Conservation (phyloP, 2,113 vertebrate species). For the Forbesichthys agassizii region DNA sequence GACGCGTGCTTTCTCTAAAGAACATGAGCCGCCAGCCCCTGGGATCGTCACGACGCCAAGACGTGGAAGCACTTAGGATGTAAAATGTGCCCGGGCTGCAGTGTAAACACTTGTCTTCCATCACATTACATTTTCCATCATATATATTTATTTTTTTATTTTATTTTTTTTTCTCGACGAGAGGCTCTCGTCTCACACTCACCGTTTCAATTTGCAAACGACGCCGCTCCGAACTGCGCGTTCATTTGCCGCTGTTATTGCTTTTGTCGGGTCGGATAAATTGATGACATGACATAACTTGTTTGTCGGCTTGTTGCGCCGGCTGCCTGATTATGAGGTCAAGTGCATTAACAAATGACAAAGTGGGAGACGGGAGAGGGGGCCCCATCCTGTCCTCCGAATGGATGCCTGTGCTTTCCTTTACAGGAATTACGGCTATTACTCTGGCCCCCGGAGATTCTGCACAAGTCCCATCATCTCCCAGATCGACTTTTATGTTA, state of each 20-base stretch:
- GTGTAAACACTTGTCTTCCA: slow-evolving; percentile 67
- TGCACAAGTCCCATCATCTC: neutral
- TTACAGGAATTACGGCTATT: slow-evolving; percentile 19
- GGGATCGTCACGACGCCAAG: slow-evolving; percentile 44
- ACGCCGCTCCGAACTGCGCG: slow-evolving; percentile 57
- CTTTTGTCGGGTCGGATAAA: slow-evolving; percentile 72
- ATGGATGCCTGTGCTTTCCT: slow-evolving; percentile 21
- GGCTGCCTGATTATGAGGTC: slow-evolving; percentile 69
- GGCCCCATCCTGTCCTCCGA: neutral
- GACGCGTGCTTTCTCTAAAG: no score
- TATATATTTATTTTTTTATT: slow-evolving; percentile 3
- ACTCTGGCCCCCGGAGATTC: neutral
- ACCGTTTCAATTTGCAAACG: slow-evolving; percentile 68
- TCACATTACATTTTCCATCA: slow-evolving; percentile 69
- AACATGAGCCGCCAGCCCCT: slow-evolving; percentile 19
- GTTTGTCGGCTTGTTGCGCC: slow-evolving; percentile 62
- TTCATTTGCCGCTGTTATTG: slow-evolving; percentile 76
- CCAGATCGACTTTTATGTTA: slow-evolving; percentile 11
- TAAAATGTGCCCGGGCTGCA: slow-evolving; percentile 49
- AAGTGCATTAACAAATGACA: slow-evolving; percentile 63
- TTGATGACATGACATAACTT: slow-evolving; percentile 77
- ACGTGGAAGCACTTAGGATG: slow-evolving; percentile 53
- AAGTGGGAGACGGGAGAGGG: slow-evolving; percentile 52
- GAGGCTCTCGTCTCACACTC: slow-evolving; percentile 58
- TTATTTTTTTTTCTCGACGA: slow-evolving; percentile 45